Evolutionary conservation across 2,113 vertebrate genomes (phyloP).

Genomic region (Microcebus murinus): DNA sequence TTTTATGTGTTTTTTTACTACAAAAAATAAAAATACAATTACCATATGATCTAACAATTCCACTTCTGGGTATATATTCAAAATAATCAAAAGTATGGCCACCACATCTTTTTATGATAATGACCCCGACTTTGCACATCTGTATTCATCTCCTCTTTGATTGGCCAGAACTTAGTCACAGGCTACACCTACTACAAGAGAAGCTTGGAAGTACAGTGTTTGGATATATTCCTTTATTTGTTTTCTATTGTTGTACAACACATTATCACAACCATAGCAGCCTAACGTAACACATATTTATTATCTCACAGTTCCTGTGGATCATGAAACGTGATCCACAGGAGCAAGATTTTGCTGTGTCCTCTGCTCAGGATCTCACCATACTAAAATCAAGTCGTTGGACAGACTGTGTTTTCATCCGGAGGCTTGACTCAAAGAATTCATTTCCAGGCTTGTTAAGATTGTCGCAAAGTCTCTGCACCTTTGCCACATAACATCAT

Average conservation of each 20-base stretch:
- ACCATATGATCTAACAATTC: neutral
- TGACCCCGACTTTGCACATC: neutral
- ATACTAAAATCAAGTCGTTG: neutral
- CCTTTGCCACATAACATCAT: neutral
- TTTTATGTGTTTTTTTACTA: neutral
- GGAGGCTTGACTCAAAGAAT: neutral
- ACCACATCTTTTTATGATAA: neutral
- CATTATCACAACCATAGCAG: neutral
- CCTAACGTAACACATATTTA: neutral
- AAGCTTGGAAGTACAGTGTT: neutral
- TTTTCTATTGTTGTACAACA: neutral
- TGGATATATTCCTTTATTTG: neutral
- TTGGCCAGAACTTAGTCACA: neutral
- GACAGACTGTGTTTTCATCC: neutral
- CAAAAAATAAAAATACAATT: neutral
- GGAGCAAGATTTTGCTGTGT: neutral
- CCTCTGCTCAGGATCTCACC: neutral
- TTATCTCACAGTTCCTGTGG: neutral
- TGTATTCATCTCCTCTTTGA: neutral
- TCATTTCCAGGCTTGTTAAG: neutral
- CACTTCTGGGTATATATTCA: neutral
- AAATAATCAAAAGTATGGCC: neutral
- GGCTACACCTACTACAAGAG: neutral
- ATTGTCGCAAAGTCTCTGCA: neutral
- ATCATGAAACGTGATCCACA: neutral